These are phyloP conservation scores for Sarcophaga peregrina DNA, from an alignment of 1,140 invertebrate genomes.

Conservation along the genomic window DNA sequence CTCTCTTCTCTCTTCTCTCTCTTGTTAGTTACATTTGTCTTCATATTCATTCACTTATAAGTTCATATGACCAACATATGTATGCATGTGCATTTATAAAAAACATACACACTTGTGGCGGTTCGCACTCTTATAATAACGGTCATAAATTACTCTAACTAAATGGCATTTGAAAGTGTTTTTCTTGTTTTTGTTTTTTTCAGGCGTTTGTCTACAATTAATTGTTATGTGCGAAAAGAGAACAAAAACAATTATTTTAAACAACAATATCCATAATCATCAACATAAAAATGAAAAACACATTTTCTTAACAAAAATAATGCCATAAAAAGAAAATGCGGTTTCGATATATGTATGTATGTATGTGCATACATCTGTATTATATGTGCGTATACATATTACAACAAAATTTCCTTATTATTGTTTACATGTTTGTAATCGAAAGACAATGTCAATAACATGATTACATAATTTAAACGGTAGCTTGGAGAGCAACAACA, in stretches of 20 bases:
- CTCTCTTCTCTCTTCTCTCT: neutral
- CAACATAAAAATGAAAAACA: neutral
- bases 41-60: no score
- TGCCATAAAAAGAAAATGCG: neutral
- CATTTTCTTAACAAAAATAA: neutral
- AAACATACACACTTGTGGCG: neutral
- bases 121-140: neutral
- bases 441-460: neutral
- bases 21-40: no score
- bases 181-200: neutral
- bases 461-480: neutral
- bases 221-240: slow-evolving; percentile 19
- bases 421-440: neutral
- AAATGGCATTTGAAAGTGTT: neutral
- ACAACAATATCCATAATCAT: no score
- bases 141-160: neutral
- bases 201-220: neutral
- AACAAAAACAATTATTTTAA: no score
- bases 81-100: neutral
- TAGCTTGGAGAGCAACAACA: neutral
- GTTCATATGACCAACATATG: slow-evolving; percentile 14
- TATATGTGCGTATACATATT: no score
- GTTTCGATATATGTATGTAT: neutral
- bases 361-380: no score
- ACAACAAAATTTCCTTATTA: neutral